A percentile compares a stretch with the other conserved stretches of the same genome.
These are phyloP conservation scores for Heterodera carotae DNA, from an alignment of 1,140 invertebrate species.

Conservation along the genomic window DNA sequence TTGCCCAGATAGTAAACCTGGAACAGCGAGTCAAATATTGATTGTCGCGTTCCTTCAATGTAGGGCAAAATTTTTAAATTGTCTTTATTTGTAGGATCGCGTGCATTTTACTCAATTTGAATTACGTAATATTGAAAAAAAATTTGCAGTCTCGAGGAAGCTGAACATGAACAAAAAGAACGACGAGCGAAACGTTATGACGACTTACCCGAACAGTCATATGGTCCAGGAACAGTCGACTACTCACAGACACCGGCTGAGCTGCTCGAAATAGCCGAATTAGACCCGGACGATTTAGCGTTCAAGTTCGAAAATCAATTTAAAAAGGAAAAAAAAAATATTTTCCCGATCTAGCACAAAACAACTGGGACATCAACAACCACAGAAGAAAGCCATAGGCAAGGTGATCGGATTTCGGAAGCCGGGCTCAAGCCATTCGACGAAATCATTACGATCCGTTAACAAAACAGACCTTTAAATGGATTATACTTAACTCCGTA, in stretches of 20 bases:
- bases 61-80: too few relatives aligned
- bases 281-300: conserved; percentile 13
- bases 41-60: background rate
- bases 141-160: background rate
- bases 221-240: conserved; percentile 1
- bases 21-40: too few relatives aligned
- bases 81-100: too few relatives aligned
- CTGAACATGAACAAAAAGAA: background rate
- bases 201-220: conserved; percentile 23
- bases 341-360: background rate
- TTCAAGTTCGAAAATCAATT: conserved; percentile 19
- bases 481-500: too few relatives aligned
- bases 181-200: conserved; percentile 19
- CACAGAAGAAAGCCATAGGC: background rate
- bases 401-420: conserved; percentile 5
- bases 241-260: conserved; percentile 13
- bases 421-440: background rate
- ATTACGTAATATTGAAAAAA: background rate
- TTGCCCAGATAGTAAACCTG: too few relatives aligned
- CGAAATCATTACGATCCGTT: background rate
- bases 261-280: conserved; percentile 22
- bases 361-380: background rate
- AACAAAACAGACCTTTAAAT: background rate
- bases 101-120: background rate
- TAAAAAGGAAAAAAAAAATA: background rate